These are phyloP conservation scores for Manis javanica DNA, from an alignment of 2,797 vertebrate genomes.

Conservation along the genomic window DNA sequence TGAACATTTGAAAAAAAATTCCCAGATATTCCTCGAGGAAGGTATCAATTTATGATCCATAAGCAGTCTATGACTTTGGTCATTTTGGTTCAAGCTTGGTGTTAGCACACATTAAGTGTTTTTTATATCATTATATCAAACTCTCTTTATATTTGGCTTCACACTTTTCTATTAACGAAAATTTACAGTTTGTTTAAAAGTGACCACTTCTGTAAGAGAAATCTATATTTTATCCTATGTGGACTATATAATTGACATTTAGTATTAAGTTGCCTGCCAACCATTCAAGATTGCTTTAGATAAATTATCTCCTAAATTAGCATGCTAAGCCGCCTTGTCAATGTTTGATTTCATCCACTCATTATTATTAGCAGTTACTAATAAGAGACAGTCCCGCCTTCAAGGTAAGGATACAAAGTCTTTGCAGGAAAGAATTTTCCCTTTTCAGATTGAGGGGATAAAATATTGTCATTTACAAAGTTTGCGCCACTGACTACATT, in stretches of 20 bases:
- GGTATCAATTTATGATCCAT: background rate
- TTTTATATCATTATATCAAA: background rate
- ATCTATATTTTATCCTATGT: background rate
- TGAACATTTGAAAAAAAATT: background rate
- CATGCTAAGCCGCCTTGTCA: background rate
- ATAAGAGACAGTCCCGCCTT: background rate
- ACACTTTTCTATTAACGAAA: background rate
- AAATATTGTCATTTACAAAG: background rate
- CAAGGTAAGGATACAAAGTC: background rate
- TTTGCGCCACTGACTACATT: background rate
- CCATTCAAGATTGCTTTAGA: background rate
- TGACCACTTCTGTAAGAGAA: background rate
- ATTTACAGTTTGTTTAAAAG: background rate
- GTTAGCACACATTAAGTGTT: background rate
- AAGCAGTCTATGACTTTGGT: background rate
- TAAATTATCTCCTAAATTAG: constrained; percentile 4
- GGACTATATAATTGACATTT: background rate
- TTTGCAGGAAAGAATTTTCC: background rate
- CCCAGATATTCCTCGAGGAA: background rate
- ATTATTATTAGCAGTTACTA: background rate
- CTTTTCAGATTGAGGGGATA: background rate
- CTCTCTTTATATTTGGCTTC: background rate
- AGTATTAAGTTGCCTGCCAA: background rate
- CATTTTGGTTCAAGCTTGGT: background rate
- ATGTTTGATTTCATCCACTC: background rate